A percentile compares a stretch with the other conserved stretches of the same genome.
These are phyloP conservation scores for Mamestra configurata DNA, from an alignment of 1,140 invertebrate species.

Conservation along the genomic window DNA sequence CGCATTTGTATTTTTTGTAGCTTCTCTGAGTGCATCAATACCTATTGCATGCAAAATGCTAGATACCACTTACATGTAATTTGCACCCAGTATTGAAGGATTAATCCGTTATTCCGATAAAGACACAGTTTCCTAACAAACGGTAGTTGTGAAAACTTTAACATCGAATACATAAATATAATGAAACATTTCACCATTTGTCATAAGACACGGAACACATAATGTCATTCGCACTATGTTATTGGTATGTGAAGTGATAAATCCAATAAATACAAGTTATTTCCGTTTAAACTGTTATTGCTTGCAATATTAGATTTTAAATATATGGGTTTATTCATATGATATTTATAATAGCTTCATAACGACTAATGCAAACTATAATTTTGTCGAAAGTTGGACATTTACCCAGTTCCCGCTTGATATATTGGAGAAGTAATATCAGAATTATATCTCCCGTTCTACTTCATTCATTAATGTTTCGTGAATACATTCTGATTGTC, in stretches of 20 bases:
- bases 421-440: constrained; percentile 26
- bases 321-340: constrained; percentile 46
- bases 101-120: background rate
- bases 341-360: constrained; percentile 52
- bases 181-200: background rate
- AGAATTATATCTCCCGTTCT: constrained; percentile 14
- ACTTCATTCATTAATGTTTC: constrained; percentile 9
- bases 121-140: background rate
- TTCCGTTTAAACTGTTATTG: constrained; percentile 45
- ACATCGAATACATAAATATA: background rate
- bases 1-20: too few species aligned
- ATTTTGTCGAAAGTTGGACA: constrained; percentile 44
- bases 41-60: too few species aligned
- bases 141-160: background rate
- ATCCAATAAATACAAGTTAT: constrained; percentile 43
- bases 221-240: constrained; percentile 39
- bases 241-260: constrained; percentile 46
- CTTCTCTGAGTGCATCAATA: too few species aligned
- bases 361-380: constrained; percentile 50
- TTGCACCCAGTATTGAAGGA: background rate
- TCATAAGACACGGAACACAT: constrained; percentile 38
- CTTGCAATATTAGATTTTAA: constrained; percentile 47
- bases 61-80: too few species aligned
- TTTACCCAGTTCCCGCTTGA: constrained; percentile 40
- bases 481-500: constrained; percentile 27